A percentile compares a stretch with the other conserved stretches of the same genome.
These are phyloP conservation scores for Syngnathus typhle DNA, from an alignment of 2,113 vertebrate genomes.

Conservation along the genomic window DNA sequence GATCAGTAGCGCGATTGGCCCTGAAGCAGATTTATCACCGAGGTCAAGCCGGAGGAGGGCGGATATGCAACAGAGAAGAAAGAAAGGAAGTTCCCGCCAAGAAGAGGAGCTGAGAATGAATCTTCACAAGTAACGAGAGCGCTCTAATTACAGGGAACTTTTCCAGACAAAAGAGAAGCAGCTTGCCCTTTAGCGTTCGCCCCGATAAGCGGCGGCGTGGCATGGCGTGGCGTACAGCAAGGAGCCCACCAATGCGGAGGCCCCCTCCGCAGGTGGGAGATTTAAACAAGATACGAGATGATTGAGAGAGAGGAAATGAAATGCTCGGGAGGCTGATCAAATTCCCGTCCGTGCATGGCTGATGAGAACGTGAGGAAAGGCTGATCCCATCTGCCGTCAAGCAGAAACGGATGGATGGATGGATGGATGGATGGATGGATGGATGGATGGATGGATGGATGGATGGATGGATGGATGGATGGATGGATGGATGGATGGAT, in stretches of 20 bases:
- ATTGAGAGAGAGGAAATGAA: conserved; percentile 4
- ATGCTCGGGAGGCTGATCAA: not conserved
- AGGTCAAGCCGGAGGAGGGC: conserved; percentile 24
- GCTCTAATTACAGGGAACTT: conserved; percentile 38
- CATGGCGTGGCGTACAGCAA: conserved; percentile 9
- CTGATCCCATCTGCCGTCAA: conserved; percentile 33
- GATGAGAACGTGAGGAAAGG: conserved; percentile 31
- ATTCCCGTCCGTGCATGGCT: conserved; percentile 34
- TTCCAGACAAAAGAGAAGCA: conserved; percentile 24
- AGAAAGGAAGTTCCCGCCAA: not conserved
- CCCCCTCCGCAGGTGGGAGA: conserved; percentile 46
- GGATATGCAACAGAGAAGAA: conserved; percentile 19
- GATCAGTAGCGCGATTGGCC: conserved; percentile 44
- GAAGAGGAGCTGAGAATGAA: conserved; percentile 21
- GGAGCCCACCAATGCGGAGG: conserved; percentile 20
- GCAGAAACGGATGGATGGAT: conserved; percentile 26
- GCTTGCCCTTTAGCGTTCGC: conserved; percentile 15
- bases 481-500: no score
- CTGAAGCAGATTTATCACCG: conserved; percentile 49
- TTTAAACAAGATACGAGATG: conserved; percentile 54
- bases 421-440: no score
- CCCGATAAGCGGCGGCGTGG: conserved; percentile 14
- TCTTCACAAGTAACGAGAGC: conserved; percentile 20
- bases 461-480: no score
- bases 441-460: no score